Conservation (phyloP, 2,888 invertebrate genomes). For the Punctoribates punctum region DNA sequence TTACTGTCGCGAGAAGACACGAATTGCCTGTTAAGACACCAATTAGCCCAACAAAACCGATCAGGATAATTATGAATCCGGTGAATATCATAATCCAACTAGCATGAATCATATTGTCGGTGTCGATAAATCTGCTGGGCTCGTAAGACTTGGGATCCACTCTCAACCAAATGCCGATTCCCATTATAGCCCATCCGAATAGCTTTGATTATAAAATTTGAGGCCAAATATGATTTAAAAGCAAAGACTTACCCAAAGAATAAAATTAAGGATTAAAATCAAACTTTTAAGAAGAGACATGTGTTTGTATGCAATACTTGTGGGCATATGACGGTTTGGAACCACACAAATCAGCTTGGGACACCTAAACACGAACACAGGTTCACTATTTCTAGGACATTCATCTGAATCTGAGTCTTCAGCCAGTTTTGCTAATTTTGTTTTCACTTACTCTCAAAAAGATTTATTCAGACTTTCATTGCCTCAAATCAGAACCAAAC, state of each 20-base stretch:
- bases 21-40: slow-evolving; percentile 23
- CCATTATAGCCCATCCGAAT: slow-evolving; percentile 42
- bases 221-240: not conserved
- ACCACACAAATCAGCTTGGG: slow-evolving; percentile 19
- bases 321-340: not conserved
- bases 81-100: slow-evolving; percentile 44
- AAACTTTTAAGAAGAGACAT: slow-evolving; percentile 2
- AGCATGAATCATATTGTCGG: slow-evolving; percentile 43
- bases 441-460: slow-evolving; percentile 19
- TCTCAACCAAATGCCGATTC: slow-evolving; percentile 45
- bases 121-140: slow-evolving; percentile 43
- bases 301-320: slow-evolving; percentile 8
- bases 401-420: not conserved
- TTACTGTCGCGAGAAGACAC: slow-evolving; percentile 10
- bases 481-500: not conserved
- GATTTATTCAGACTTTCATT: not conserved
- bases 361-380: slow-evolving; percentile 12
- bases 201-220: not conserved
- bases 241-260: slow-evolving; percentile 8
- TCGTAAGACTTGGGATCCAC: slow-evolving; percentile 45
- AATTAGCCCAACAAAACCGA: slow-evolving; percentile 38
- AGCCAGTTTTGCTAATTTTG: slow-evolving; percentile 9
- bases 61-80: slow-evolving; percentile 41
- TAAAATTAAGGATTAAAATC: slow-evolving; percentile 8
- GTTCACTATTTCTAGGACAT: not conserved